These are phyloP conservation scores for Spea hammondii DNA, from an alignment of 2,797 vertebrate species.

Conservation along the genomic window DNA sequence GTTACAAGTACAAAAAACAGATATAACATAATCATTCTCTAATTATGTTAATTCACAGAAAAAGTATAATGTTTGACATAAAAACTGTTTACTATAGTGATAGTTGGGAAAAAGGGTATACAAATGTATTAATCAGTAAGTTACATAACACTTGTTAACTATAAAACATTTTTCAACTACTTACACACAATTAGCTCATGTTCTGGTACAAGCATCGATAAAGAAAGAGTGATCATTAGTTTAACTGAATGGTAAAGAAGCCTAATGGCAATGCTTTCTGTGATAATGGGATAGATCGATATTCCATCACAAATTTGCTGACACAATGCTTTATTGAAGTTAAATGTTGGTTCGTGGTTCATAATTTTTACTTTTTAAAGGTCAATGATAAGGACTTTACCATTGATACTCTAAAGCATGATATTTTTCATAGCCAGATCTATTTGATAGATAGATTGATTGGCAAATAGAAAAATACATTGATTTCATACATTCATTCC, in stretches of 20 bases:
- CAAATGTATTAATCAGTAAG: background rate
- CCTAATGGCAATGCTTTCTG: constrained; percentile 38
- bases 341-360: constrained; percentile 1
- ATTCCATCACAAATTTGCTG: constrained; percentile 23
- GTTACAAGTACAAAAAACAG: too few species aligned
- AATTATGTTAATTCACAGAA: too few species aligned
- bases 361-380: background rate
- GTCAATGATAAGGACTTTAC: background rate
- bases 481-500: too few species aligned
- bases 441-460: too few species aligned
- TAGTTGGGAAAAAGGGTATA: background rate
- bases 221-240: constrained; percentile 29
- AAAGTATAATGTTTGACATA: too few species aligned
- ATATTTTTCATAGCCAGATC: background rate
- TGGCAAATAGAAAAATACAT: too few species aligned
- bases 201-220: constrained; percentile 23
- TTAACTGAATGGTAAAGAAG: constrained; percentile 49
- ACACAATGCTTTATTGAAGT: background rate
- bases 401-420: background rate
- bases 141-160: constrained; percentile 15
- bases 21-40: too few species aligned
- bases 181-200: constrained; percentile 30
- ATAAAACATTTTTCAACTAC: constrained; percentile 21
- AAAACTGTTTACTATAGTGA: too few species aligned
- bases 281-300: constrained; percentile 47